These are phyloP conservation scores for Ormyrus rosae DNA, from an alignment of 2,888 invertebrate genomes.

Conservation along the genomic window DNA sequence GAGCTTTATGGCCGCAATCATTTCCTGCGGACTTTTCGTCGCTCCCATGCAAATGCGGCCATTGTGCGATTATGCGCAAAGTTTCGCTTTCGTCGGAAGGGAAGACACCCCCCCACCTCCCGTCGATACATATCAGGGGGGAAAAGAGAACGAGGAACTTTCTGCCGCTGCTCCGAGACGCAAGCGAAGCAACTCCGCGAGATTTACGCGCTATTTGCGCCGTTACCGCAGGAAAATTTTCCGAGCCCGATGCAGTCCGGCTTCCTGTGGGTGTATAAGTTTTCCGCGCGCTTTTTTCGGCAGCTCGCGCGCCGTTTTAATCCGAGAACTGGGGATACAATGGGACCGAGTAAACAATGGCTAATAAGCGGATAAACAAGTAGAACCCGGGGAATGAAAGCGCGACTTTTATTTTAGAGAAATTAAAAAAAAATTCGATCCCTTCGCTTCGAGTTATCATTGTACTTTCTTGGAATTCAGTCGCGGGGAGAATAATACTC, in stretches of 20 bases:
- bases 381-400: too few relatives aligned
- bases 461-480: too few relatives aligned
- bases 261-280: not conserved
- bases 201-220: slow-evolving; percentile 28
- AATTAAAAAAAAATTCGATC: too few relatives aligned
- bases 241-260: too few relatives aligned
- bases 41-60: slow-evolving; percentile 28
- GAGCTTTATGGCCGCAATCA: not conserved
- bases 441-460: too few relatives aligned
- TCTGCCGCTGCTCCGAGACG: not conserved
- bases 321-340: too few relatives aligned
- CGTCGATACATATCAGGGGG: slow-evolving; percentile 14
- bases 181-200: not conserved
- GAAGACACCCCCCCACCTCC: too few relatives aligned
- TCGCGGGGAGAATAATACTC: too few relatives aligned
- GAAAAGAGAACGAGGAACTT: not conserved
- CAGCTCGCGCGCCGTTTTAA: too few relatives aligned
- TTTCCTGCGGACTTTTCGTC: slow-evolving; percentile 12
- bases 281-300: not conserved
- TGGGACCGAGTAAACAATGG: too few relatives aligned
- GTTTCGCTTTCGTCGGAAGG: slow-evolving; percentile 1
- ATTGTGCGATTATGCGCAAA: not conserved
- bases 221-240: slow-evolving; percentile 1
- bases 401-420: too few relatives aligned
- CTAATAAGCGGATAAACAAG: too few relatives aligned